Evolutionary conservation across 2,113 vertebrate species (phyloP).

Genomic region (Pterocles gutturalis): DNA sequence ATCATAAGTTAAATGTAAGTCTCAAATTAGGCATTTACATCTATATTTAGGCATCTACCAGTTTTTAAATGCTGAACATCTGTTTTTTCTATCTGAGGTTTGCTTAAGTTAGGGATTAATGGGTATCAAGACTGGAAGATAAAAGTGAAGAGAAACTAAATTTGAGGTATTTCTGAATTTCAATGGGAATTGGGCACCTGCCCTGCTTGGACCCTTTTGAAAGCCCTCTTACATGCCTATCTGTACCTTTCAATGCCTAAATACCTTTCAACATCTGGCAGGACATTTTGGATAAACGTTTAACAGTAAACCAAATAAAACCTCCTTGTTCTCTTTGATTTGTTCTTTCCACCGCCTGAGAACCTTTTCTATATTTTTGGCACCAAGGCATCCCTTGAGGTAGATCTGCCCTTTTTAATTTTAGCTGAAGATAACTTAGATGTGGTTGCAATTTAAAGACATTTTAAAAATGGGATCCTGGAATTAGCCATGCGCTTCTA

Average conservation of each 20-base stretch:
- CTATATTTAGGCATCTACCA: slow-evolving; percentile 29
- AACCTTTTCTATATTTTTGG: not conserved
- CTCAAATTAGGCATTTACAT: slow-evolving; percentile 32
- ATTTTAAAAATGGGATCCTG: not conserved
- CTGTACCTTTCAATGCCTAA: not conserved
- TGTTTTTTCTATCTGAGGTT: slow-evolving; percentile 26
- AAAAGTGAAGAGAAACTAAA: not conserved
- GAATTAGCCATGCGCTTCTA: not conserved
- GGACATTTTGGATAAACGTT: not conserved
- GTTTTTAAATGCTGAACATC: not conserved
- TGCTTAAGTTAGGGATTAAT: not conserved
- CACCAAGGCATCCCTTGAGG: not conserved
- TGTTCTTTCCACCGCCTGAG: not conserved
- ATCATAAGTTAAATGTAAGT: not conserved
- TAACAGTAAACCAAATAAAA: not conserved
- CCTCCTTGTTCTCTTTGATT: not conserved
- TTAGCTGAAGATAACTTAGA: not conserved
- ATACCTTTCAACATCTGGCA: not conserved
- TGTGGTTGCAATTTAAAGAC: not conserved
- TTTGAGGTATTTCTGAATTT: not conserved
- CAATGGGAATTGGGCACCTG: not conserved
- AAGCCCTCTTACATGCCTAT: not conserved
- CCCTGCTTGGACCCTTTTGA: not conserved
- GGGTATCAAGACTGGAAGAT: not conserved
- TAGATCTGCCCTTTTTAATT: not conserved